Evolutionary conservation across 35 echinoderm and acorn worm genomes (phyloP).

Genomic region (Amphiura filiformis): DNA sequence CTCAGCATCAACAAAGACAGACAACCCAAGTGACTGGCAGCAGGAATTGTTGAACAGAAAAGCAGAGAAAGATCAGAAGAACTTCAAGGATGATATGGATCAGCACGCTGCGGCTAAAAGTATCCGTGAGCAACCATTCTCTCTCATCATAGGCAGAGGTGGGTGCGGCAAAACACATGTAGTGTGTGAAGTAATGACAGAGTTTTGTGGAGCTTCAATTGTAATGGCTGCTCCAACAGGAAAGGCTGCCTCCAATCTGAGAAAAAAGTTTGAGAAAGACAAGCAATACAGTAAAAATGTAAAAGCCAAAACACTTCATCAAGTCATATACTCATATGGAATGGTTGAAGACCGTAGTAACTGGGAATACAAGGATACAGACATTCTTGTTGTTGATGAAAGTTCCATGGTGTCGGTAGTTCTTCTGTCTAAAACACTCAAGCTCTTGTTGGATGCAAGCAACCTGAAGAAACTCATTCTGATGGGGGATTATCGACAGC

Average conservation of each 20-base stretch:
- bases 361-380: conserved; percentile 24
- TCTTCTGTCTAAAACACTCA: conserved; percentile 13
- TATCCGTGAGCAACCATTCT: conserved; percentile 29
- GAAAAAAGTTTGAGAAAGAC: not conserved
- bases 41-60: not conserved
- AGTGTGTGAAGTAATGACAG: conserved; percentile 13
- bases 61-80: not conserved
- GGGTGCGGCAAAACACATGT: conserved; percentile 79
- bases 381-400: conserved; percentile 75
- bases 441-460: conserved; percentile 17
- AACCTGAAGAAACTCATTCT: conserved; percentile 49
- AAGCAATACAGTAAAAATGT: not conserved
- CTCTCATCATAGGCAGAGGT: conserved; percentile 60
- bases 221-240: conserved; percentile 72
- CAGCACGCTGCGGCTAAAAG: conserved; percentile 30
- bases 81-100: conserved; percentile 29
- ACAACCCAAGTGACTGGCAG: not conserved
- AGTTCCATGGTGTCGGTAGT: conserved; percentile 57
- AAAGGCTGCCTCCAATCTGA: not conserved
- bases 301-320: conserved; percentile 27
- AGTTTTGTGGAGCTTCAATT: not conserved
- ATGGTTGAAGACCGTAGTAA: not conserved
- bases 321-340: not conserved
- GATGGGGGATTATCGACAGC: conserved; percentile 58
- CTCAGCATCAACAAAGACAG: no score